Conservation (phyloP, 2,113 vertebrate species). For the Proterorhinus semilunaris region DNA sequence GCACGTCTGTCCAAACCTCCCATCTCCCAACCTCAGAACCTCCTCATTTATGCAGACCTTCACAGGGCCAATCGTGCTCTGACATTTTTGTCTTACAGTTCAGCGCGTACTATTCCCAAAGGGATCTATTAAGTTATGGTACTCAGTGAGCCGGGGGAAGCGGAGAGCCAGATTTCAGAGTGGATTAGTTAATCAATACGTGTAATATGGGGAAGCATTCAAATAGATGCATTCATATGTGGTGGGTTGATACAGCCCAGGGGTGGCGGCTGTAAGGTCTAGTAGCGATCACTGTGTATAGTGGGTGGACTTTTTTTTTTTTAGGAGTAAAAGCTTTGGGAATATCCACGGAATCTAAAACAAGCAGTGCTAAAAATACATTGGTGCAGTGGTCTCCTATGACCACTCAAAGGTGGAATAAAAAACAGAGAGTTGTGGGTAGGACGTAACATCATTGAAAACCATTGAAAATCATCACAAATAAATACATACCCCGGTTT, state of each 20-base stretch:
- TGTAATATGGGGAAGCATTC: conserved; percentile 56
- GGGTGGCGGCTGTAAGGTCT: conserved; percentile 7
- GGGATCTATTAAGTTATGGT: conserved; percentile 76
- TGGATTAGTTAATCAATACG: conserved; percentile 71
- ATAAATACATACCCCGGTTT: no score
- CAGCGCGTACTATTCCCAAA: conserved; percentile 64
- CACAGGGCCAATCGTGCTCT: conserved; percentile 53
- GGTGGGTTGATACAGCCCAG: conserved; percentile 30
- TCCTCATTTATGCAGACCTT: conserved; percentile 59
- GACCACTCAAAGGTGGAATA: not conserved
- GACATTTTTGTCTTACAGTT: conserved; percentile 75
- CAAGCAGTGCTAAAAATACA: conserved; percentile 7
- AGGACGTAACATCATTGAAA: no score
- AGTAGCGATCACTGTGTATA: conserved; percentile 38
- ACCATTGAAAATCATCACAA: no score
- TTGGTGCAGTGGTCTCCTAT: not conserved
- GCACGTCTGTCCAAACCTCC: conserved; percentile 22
- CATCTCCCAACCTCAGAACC: conserved; percentile 33
- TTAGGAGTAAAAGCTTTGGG: conserved; percentile 4
- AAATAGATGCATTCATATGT: conserved; percentile 57
- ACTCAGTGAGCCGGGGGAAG: conserved; percentile 51
- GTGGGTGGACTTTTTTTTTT: conserved; percentile 24
- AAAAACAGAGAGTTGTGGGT: not conserved
- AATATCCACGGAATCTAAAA: conserved; percentile 7
- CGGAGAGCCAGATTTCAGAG: conserved; percentile 45